Percentiles rank a stretch among this genome's conserved stretches.
Evolutionary conservation across 2,113 vertebrate species (phyloP).

Genomic region (Apodemus speciosus): DNA sequence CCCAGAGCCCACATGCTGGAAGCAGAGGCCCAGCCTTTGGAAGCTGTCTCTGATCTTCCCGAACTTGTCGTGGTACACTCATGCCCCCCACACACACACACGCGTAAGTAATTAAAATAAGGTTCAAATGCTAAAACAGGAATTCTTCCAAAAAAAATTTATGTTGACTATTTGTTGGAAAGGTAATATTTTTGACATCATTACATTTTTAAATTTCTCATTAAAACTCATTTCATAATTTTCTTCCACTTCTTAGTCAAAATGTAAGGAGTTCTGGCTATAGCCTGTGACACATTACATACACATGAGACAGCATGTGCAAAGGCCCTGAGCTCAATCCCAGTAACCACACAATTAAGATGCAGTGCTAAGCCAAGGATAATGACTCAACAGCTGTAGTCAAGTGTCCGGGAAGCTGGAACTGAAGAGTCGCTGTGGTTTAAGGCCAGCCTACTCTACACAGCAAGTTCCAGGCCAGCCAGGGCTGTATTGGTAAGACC

Average conservation of each 20-base stretch:
- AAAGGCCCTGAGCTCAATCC: background rate
- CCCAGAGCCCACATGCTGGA: background rate
- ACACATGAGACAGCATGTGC: background rate
- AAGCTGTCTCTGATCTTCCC: background rate
- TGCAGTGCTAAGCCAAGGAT: background rate
- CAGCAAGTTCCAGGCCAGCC: background rate
- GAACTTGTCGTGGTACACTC: background rate
- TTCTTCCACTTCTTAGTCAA: conserved; percentile 38
- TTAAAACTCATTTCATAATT: background rate
- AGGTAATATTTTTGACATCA: background rate
- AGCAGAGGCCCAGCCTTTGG: background rate
- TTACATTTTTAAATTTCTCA: conserved; percentile 41
- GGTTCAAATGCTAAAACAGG: background rate
- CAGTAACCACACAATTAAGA: background rate
- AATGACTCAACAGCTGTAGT: background rate
- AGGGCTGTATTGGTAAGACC: background rate
- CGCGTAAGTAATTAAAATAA: background rate
- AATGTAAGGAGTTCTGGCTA: background rate
- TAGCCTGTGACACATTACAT: background rate
- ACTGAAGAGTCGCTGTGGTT: background rate
- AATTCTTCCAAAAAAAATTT: background rate
- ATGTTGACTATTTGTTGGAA: background rate
- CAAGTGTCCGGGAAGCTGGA: no score
- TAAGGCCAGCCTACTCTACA: background rate
- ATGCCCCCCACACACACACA: background rate